Conservation (phyloP, 2,113 vertebrate genomes). For the Sterna hirundo region DNA sequence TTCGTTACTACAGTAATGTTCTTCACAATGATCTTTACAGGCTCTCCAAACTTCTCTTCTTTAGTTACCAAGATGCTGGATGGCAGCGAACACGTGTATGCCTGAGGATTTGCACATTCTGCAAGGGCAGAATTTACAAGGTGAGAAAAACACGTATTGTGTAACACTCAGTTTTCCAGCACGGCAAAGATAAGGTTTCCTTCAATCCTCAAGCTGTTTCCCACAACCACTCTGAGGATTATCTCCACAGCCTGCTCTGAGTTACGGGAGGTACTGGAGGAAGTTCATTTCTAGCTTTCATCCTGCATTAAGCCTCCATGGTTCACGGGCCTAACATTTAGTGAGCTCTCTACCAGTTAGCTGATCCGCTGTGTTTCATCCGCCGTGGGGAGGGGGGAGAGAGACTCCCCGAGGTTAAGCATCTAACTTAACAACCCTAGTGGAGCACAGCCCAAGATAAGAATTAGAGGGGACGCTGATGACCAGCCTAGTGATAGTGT, state of each 20-base stretch:
- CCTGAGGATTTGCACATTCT: neutral
- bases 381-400: neutral
- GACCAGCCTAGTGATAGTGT: neutral
- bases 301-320: neutral
- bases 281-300: neutral
- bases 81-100: neutral
- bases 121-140: constrained; percentile 10
- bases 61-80: neutral
- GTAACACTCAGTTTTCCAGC: neutral
- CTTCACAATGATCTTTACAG: neutral
- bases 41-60: neutral
- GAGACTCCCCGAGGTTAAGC: neutral
- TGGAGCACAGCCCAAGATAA: constrained; percentile 9
- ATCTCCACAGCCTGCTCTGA: neutral
- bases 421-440: neutral
- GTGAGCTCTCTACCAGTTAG: neutral
- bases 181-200: neutral
- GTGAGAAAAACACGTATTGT: constrained; percentile 29
- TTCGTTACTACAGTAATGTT: neutral
- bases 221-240: neutral
- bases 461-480: neutral
- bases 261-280: neutral
- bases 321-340: neutral
- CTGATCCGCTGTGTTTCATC: neutral
- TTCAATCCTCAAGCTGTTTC: neutral